Conservation (phyloP, 2,113 vertebrate genomes). For the Orthonyx spaldingii region DNA sequence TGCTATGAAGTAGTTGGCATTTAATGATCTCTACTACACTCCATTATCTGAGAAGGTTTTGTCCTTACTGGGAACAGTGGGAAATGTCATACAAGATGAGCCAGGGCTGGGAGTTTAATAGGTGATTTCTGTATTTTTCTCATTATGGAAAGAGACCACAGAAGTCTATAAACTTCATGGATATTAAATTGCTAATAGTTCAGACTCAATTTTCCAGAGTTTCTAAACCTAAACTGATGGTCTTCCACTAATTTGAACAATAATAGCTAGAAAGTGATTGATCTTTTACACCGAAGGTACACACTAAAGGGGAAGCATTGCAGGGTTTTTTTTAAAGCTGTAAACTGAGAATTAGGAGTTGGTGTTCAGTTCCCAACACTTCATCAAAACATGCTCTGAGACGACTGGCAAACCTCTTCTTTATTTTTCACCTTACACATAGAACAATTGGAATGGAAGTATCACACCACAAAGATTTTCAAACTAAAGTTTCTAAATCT, state of each 20-base stretch:
- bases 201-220: background rate
- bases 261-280: background rate
- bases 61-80: background rate
- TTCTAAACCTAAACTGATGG: background rate
- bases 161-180: background rate
- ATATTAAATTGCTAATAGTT: background rate
- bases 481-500: background rate
- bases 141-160: background rate
- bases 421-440: background rate
- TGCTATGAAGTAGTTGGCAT: background rate
- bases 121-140: background rate
- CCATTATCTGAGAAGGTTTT: background rate
- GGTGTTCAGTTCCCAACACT: background rate
- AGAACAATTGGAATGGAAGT: background rate
- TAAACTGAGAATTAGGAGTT: background rate
- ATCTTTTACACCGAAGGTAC: background rate
- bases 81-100: background rate
- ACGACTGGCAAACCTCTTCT: background rate
- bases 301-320: background rate
- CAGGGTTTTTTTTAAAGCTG: background rate
- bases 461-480: background rate
- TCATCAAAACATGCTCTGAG: background rate
- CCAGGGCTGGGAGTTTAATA: background rate
- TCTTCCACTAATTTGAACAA: background rate
- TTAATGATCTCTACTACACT: background rate